These are phyloP conservation scores for Oscheius myriophilus DNA, from an alignment of 2,888 invertebrate genomes.

Conservation along the genomic window DNA sequence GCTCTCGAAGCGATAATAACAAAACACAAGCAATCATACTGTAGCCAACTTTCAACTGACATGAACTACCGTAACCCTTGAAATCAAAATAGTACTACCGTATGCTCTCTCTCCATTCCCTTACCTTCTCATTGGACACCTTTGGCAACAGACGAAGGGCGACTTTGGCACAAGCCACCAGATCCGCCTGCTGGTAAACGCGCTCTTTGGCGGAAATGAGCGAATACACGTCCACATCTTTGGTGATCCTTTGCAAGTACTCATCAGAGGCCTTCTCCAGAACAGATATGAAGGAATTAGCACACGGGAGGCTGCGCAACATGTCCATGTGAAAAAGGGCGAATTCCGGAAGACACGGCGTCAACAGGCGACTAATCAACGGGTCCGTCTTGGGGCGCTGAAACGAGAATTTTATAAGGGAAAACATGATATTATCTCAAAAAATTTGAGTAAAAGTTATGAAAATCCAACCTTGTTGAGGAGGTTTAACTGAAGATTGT, in stretches of 20 bases:
- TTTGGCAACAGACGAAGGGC: no score
- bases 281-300: conserved; percentile 3
- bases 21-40: no score
- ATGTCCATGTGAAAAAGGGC: conserved; percentile 8
- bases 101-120: no score
- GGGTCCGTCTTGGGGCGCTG: conserved; percentile 13
- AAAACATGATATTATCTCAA: not conserved
- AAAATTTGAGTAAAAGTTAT: no score
- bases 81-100: no score
- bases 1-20: no score
- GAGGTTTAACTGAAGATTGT: conserved; percentile 12
- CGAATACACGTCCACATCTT: not conserved
- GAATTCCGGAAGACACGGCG: not conserved
- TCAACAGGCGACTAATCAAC: not conserved
- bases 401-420: no score
- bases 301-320: not conserved
- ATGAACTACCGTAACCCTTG: no score
- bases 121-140: no score
- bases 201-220: not conserved
- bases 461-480: conserved; percentile 7
- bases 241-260: not conserved
- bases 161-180: no score
- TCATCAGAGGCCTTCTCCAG: not conserved
- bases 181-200: no score
- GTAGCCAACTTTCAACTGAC: no score